Percentiles rank a stretch among this genome's conserved stretches.
Conservation (phyloP, 2,888 invertebrate genomes). For the Acleris holmiana region DNA sequence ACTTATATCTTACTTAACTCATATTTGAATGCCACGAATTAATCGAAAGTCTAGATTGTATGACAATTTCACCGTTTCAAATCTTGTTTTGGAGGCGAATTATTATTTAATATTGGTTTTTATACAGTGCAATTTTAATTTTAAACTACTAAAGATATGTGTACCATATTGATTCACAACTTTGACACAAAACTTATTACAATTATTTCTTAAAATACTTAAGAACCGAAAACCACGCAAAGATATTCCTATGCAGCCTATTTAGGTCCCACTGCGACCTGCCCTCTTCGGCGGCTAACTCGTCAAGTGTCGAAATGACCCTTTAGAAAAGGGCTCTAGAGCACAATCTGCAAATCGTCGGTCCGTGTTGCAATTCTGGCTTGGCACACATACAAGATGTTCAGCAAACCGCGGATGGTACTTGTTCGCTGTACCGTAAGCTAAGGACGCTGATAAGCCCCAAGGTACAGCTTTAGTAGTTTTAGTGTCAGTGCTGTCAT, state of each 20-base stretch:
- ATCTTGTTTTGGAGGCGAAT: constrained; percentile 49
- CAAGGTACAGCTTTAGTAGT: constrained; percentile 30
- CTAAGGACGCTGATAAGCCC: constrained; percentile 34
- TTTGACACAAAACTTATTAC: too few species aligned
- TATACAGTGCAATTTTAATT: not conserved
- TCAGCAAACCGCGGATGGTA: constrained; percentile 58
- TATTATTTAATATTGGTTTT: constrained; percentile 7
- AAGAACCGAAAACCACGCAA: too few species aligned
- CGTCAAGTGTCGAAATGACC: constrained; percentile 53
- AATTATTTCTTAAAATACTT: too few species aligned
- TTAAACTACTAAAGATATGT: not conserved
- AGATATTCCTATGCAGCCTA: not conserved
- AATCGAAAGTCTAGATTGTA: constrained; percentile 69
- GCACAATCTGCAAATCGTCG: constrained; percentile 62
- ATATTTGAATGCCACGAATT: constrained; percentile 58
- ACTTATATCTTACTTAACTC: constrained; percentile 52
- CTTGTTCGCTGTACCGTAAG: constrained; percentile 50
- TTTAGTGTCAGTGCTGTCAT: constrained; percentile 32
- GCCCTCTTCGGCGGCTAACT: constrained; percentile 28
- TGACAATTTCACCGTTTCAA: constrained; percentile 56
- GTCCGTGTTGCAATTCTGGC: constrained; percentile 66
- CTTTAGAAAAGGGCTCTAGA: constrained; percentile 74
- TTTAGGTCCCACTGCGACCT: constrained; percentile 6
- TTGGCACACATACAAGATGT: constrained; percentile 74
- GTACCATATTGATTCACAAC: too few species aligned